Evolutionary conservation across 2,113 vertebrate genomes (phyloP).

Genomic region (Nothocercus julius): DNA sequence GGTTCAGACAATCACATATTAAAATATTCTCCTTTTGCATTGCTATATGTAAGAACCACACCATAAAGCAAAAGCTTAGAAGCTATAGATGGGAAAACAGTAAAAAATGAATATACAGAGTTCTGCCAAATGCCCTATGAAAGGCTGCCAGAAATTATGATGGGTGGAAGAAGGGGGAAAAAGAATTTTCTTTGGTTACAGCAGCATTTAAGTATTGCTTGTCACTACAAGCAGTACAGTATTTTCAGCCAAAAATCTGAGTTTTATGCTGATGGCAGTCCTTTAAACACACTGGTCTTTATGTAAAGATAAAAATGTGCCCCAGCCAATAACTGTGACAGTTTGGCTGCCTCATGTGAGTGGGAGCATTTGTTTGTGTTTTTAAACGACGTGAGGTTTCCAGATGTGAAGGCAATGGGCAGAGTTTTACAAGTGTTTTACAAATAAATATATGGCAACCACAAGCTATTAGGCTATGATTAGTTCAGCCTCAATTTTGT

Average conservation of each 20-base stretch:
- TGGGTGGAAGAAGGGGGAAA: neutral
- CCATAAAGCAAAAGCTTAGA: neutral
- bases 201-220: neutral
- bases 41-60: neutral
- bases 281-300: neutral
- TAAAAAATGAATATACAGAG: neutral
- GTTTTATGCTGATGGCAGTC: neutral
- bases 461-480: conserved; percentile 14
- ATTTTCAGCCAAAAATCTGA: neutral
- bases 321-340: neutral
- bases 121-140: neutral
- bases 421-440: neutral
- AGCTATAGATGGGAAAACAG: neutral
- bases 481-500: conserved; percentile 17
- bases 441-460: conserved; percentile 20
- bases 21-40: neutral
- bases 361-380: neutral
- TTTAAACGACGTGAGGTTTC: conserved; percentile 15
- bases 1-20: neutral
- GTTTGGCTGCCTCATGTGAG: neutral
- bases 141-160: neutral
- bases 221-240: neutral
- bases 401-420: conserved; percentile 1
- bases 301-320: neutral
- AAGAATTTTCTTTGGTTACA: neutral